These are phyloP conservation scores for Chaenogobius annularis DNA, from an alignment of 2,113 vertebrate genomes.

Conservation along the genomic window DNA sequence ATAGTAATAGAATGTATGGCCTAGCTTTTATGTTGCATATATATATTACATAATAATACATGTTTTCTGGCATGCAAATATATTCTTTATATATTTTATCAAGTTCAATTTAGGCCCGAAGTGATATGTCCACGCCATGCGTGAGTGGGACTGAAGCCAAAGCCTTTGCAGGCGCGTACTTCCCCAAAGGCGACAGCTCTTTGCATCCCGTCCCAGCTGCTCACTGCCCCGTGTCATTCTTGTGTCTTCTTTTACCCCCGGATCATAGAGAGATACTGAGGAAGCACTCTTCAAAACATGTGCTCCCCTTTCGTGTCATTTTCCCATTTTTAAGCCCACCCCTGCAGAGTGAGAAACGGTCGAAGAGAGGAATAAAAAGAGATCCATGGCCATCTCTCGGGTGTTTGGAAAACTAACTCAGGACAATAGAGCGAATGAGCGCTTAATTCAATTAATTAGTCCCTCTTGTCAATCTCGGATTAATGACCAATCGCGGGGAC, in stretches of 20 bases:
- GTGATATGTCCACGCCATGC: conserved; percentile 13
- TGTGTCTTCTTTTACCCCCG: conserved; percentile 52
- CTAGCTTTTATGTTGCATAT: too few relatives aligned
- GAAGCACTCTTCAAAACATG: conserved; percentile 67
- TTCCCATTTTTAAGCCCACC: conserved; percentile 81
- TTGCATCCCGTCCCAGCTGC: conserved; percentile 38
- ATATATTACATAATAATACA: neutral
- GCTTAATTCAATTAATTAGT: conserved; percentile 96
- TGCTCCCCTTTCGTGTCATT: conserved; percentile 74
- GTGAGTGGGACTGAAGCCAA: conserved; percentile 30
- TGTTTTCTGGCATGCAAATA: neutral
- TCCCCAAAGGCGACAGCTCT: conserved; percentile 41
- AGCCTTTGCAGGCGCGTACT: conserved; percentile 36
- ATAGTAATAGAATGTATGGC: too few relatives aligned
- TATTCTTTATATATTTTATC: too few relatives aligned
- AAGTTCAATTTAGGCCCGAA: conserved; percentile 33
- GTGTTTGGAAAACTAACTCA: conserved; percentile 85
- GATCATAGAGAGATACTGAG: conserved; percentile 70
- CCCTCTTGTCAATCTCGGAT: conserved; percentile 88
- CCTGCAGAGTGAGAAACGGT: conserved; percentile 69
- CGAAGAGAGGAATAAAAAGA: conserved; percentile 35
- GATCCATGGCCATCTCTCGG: conserved; percentile 75
- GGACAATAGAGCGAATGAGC: conserved; percentile 84
- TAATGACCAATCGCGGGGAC: conserved; percentile 83
- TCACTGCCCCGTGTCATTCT: conserved; percentile 57